These are phyloP conservation scores for Microtus richardsoni DNA, from an alignment of 2,113 vertebrate genomes.

Conservation along the genomic window DNA sequence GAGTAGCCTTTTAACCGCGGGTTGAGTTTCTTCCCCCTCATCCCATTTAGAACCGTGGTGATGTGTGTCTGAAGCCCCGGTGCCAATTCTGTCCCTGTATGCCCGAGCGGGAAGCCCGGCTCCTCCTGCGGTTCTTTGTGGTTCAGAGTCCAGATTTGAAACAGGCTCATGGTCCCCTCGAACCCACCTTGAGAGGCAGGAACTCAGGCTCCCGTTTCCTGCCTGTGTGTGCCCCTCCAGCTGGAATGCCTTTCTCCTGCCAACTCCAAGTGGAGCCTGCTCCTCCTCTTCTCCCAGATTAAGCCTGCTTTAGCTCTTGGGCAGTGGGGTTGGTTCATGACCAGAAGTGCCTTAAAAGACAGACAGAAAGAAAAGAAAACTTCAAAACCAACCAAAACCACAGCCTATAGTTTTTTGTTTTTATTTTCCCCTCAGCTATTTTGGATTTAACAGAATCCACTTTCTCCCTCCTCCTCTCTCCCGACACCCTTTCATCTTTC, in stretches of 20 bases:
- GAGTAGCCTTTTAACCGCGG: constrained; percentile 37
- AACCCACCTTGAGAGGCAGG: constrained; percentile 62
- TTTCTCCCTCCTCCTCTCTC: not conserved
- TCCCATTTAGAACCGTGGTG: not conserved
- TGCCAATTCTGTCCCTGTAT: not conserved
- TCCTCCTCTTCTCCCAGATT: constrained; percentile 70
- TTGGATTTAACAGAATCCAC: constrained; percentile 16
- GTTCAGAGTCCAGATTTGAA: constrained; percentile 21
- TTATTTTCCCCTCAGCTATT: not conserved
- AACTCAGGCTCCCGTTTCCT: constrained; percentile 59
- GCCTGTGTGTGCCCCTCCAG: constrained; percentile 59
- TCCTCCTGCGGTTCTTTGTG: not conserved
- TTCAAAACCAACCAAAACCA: not conserved
- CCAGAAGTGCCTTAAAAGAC: constrained; percentile 17
- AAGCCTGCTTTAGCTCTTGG: constrained; percentile 78
- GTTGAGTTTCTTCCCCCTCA: not conserved
- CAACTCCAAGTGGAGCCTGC: constrained; percentile 75
- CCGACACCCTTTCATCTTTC: not conserved
- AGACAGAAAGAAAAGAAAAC: not conserved
- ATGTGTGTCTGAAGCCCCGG: not conserved
- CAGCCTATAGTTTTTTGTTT: not conserved
- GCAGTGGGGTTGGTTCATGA: constrained; percentile 77
- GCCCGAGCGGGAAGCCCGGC: not conserved
- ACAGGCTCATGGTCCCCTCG: constrained; percentile 31
- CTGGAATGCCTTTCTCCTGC: constrained; percentile 76